phyloP scores from a whole-genome alignment of 2,797 vertebrate species.

The Enteromius treurensis region DNA sequence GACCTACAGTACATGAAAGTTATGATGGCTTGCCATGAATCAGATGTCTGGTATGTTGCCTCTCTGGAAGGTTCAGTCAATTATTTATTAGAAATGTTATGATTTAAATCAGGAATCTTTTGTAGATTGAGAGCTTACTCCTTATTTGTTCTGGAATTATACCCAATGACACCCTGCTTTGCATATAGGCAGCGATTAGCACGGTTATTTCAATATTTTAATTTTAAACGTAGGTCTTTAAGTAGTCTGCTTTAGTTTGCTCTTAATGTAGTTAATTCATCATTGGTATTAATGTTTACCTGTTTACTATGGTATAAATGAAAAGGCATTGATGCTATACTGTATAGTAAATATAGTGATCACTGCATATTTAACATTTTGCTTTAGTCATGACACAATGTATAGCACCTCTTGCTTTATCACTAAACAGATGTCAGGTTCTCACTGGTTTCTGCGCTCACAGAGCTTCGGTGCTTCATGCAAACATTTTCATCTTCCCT shows the following conservation, averaged over 20 bases:
- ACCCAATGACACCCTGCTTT: not conserved
- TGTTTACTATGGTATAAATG: not conserved
- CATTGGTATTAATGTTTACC: not conserved
- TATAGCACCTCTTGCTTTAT: not conserved
- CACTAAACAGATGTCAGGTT: not conserved
- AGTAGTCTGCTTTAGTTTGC: not conserved
- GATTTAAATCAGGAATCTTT: not conserved
- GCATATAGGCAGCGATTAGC: not conserved
- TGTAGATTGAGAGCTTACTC: not conserved
- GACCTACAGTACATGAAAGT: not conserved
- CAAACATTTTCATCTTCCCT: conserved; percentile 10
- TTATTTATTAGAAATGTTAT: not conserved
- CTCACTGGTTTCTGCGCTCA: not conserved
- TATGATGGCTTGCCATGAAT: not conserved
- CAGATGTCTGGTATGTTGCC: not conserved
- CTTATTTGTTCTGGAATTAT: not conserved
- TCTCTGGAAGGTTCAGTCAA: not conserved
- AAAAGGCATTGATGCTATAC: not conserved
- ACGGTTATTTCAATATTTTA: not conserved
- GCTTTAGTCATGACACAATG: not conserved
- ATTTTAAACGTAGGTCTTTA: not conserved
- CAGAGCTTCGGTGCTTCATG: not conserved
- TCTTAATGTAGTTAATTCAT: not conserved
- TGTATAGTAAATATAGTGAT: not conserved
- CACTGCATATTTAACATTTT: not conserved